These are phyloP conservation scores for Cassiopea xamachana DNA, from an alignment of 30 jellyfish, hydroid and myxozoan species.

Conservation along the genomic window DNA sequence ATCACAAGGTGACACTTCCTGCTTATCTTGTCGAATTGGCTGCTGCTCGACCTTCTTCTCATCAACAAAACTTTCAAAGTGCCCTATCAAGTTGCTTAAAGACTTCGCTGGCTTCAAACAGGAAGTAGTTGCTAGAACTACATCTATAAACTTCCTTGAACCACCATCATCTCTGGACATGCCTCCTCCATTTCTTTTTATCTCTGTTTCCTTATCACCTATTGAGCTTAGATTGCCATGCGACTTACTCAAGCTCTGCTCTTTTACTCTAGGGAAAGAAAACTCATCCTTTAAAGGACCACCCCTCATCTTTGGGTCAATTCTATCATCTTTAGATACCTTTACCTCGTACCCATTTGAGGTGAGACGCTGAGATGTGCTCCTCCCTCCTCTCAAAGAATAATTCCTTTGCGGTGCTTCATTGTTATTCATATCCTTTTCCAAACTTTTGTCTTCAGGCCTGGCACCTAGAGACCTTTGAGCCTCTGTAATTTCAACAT, in stretches of 20 bases:
- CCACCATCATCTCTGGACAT: not conserved
- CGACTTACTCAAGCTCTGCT: conserved; percentile 11
- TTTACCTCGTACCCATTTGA: not conserved
- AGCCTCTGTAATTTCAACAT: not conserved
- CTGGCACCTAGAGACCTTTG: not conserved
- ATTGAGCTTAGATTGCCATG: conserved; percentile 25
- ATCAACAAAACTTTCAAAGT: conserved; percentile 2
- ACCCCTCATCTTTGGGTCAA: not conserved
- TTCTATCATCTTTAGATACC: not conserved
- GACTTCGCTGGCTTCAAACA: conserved; percentile 42
- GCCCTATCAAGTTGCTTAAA: conserved; percentile 13
- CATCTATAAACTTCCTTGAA: not conserved
- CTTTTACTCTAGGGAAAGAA: conserved; percentile 8
- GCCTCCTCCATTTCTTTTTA: not conserved
- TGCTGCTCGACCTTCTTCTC: not conserved
- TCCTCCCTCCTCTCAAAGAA: not conserved
- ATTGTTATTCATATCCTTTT: not conserved
- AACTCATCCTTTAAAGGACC: not conserved
- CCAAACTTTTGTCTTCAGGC: not conserved
- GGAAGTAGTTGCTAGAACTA: not conserved
- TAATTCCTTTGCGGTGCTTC: not conserved
- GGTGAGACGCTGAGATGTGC: not conserved
- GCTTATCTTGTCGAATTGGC: not conserved
- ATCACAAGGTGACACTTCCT: not conserved
- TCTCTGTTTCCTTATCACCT: not conserved